phyloP scores from a whole-genome alignment of 2,888 invertebrate species.

The Barypeithes pellucidus region DNA sequence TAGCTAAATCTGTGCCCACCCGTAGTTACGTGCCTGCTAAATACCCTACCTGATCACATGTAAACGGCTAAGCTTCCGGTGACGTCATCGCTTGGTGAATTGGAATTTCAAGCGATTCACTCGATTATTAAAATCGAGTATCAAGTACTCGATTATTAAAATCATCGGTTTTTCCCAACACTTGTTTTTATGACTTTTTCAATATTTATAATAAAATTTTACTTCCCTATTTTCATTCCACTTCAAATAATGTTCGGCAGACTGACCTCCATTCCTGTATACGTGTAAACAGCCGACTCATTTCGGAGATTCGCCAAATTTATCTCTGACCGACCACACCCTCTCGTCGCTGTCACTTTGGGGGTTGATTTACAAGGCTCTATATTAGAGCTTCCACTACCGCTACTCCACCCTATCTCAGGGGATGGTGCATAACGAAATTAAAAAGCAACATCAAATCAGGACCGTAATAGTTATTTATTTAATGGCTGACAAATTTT shows the following conservation, averaged over 20 bases:
- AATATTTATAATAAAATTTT: no score
- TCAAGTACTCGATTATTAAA: no score
- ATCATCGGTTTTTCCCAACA: no score
- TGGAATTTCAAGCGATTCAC: no score
- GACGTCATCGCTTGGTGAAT: no score
- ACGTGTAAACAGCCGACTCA: constrained; percentile 33
- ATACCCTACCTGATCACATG: no score
- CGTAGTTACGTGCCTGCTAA: no score
- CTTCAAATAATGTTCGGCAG: constrained; percentile 6
- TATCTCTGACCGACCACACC: constrained; percentile 47
- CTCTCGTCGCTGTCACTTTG: constrained; percentile 37
- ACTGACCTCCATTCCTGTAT: constrained; percentile 14
- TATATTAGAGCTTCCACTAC: constrained; percentile 44
- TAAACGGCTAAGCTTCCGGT: no score
- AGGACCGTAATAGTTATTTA: constrained; percentile 31
- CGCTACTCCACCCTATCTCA: constrained; percentile 50
- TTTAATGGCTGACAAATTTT: no score
- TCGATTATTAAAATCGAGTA: no score
- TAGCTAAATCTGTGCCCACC: no score
- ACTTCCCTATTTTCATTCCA: not conserved
- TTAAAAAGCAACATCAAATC: constrained; percentile 48
- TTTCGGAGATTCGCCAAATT: constrained; percentile 48
- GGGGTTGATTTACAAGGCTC: constrained; percentile 47
- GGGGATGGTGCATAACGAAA: constrained; percentile 51
- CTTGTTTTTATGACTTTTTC: no score